phyloP scores from a whole-genome alignment of 2,888 invertebrate species.

The Melanargia galathea region DNA sequence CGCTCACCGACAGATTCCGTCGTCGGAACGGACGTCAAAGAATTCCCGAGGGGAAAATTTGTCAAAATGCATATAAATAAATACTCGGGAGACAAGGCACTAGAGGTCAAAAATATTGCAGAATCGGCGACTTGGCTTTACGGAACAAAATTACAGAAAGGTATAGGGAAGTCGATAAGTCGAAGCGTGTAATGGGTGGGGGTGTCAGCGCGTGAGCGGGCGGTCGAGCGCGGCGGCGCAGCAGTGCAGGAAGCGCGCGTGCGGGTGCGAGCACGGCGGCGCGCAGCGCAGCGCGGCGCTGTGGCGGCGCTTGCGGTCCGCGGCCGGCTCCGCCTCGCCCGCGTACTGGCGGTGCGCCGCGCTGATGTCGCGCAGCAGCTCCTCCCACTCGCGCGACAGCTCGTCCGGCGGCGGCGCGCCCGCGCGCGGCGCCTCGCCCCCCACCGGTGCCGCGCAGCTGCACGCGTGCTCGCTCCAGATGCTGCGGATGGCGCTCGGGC shows the following conservation, averaged over 20 bases:
- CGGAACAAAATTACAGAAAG: not conserved
- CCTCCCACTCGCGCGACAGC: slow-evolving; percentile 83
- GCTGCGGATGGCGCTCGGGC: slow-evolving; percentile 54
- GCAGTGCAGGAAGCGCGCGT: slow-evolving; percentile 80
- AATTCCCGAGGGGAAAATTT: slow-evolving; percentile 40
- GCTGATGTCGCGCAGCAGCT: slow-evolving; percentile 83
- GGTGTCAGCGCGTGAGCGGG: slow-evolving; percentile 73
- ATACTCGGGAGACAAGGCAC: slow-evolving; percentile 6
- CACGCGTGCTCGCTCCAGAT: slow-evolving; percentile 59
- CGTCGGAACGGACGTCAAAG: not conserved
- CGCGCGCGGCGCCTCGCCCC: slow-evolving; percentile 42
- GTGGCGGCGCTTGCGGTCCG: slow-evolving; percentile 84
- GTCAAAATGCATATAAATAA: slow-evolving; percentile 5
- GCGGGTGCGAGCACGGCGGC: slow-evolving; percentile 59
- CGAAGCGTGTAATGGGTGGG: too few species aligned
- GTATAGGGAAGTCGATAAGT: too few species aligned
- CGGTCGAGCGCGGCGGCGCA: slow-evolving; percentile 64
- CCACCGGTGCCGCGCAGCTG: slow-evolving; percentile 47
- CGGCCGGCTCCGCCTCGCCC: slow-evolving; percentile 46
- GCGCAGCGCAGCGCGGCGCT: slow-evolving; percentile 66
- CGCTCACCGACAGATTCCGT: slow-evolving; percentile 26
- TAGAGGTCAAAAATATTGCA: slow-evolving; percentile 10
- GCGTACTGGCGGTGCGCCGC: slow-evolving; percentile 79
- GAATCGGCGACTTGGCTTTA: not conserved
- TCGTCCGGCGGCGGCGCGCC: slow-evolving; percentile 63